Evolutionary conservation across 2,797 vertebrate species (phyloP), one percentile per base, ranked within the genome.

Genomic region (Paedocypris micromegethes): DNA sequence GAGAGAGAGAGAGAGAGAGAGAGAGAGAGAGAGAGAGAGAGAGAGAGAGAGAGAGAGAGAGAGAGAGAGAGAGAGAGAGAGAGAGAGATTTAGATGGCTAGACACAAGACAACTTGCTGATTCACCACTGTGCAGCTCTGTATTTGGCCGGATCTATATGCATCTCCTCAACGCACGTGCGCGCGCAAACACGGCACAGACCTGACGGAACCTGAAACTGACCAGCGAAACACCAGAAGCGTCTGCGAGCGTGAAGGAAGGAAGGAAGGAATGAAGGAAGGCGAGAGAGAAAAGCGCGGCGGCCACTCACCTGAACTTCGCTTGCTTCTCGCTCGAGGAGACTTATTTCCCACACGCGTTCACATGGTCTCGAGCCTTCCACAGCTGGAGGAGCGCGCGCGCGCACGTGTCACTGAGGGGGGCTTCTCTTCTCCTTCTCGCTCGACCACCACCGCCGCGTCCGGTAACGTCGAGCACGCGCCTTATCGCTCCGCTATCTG

Each of bases 331-430:
- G 78, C 81, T 64, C 70, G 79, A 78, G 75, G 77, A 64, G 75
- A 23, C 23, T 23, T 65, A 54, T 74, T 64, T 52, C 62, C 45
- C 64, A 66, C 38, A 73, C 38, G 66, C 67, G 23, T 69, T 81
- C 83, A 81, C 83, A 83, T 84, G 72, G 71, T 76, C 73, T 45
- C 65, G 63, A 60, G 70, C 65, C 44, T 38, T 42, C 53, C 72
- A 68, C 67, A 42, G 57, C 64, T 9, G 56, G 9, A 72, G 40
- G 54, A 61, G 74, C 78, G 64, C 62, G 63, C 65, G 45, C 23
- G 23, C 23, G 23, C 23, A 23, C 23, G 23, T 23, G 23, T 23
- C 23, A 23, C 23, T 23, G 23, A 23, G 23, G 23, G 23, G 23
- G 55, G 56, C 58, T 52, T 58, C 59, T 61, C 47, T 58, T 43